phyloP scores from a whole-genome alignment of 2,797 vertebrate species.

The Macroramphosus scolopax region DNA sequence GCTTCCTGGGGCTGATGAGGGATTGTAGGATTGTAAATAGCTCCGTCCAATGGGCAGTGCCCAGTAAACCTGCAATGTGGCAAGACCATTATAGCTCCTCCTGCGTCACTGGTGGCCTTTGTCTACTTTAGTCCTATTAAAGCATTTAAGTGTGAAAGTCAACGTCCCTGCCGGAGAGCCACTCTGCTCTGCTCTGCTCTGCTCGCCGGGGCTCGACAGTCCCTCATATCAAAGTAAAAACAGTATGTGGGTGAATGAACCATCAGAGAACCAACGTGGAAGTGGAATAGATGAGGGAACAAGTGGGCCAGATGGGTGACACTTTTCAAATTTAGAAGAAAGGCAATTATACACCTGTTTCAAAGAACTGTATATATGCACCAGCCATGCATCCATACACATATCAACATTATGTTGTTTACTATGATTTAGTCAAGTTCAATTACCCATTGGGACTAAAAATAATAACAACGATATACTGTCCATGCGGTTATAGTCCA shows the following conservation, averaged over 20 bases:
- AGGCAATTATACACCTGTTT: slow-evolving; percentile 53
- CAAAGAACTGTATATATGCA: slow-evolving; percentile 47
- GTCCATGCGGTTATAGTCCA: too few relatives aligned
- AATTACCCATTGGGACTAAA: slow-evolving; percentile 1
- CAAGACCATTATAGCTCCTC: slow-evolving; percentile 79
- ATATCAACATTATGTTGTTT: slow-evolving; percentile 20
- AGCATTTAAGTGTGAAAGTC: slow-evolving; percentile 84
- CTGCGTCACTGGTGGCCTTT: slow-evolving; percentile 80
- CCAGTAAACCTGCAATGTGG: slow-evolving; percentile 80
- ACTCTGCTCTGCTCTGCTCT: slow-evolving; percentile 70
- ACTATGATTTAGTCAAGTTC: slow-evolving; percentile 11
- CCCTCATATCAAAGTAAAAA: slow-evolving; percentile 69
- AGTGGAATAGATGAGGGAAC: slow-evolving; percentile 44
- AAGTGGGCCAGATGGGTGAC: slow-evolving; percentile 66
- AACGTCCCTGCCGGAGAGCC: slow-evolving; percentile 76
- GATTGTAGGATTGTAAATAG: slow-evolving; percentile 82
- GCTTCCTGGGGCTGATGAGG: slow-evolving; percentile 79
- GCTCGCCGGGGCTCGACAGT: slow-evolving; percentile 48
- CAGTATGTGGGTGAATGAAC: slow-evolving; percentile 14
- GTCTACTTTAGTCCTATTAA: slow-evolving; percentile 83
- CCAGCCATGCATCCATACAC: too few relatives aligned
- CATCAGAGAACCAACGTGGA: slow-evolving; percentile 32
- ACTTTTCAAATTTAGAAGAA: slow-evolving; percentile 66
- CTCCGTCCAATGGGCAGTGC: slow-evolving; percentile 73
- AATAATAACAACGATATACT: too few relatives aligned